phyloP scores from a whole-genome alignment of 2,113 vertebrate genomes.

The Pachyramphus minor region DNA sequence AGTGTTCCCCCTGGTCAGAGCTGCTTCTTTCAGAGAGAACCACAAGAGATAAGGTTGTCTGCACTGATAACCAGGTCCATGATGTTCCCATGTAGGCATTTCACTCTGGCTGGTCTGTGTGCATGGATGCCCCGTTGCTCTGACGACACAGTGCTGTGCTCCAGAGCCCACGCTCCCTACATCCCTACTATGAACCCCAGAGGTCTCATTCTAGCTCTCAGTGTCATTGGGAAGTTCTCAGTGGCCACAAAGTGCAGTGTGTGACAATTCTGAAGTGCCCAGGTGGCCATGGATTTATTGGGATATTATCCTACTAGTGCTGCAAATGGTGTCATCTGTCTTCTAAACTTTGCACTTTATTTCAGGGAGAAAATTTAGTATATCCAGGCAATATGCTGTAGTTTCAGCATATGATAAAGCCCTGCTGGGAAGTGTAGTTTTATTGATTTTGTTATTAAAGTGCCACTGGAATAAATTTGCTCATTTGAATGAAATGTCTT shows the following conservation, averaged over 20 bases:
- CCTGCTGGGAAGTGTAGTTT: slow-evolving; percentile 53
- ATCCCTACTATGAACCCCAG: rapidly evolving
- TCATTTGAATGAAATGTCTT: slow-evolving; percentile 63
- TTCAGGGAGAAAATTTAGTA: slow-evolving; percentile 37
- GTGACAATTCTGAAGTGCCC: neutral
- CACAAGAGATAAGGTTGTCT: neutral
- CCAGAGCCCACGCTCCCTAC: neutral
- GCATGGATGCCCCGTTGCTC: rapidly evolving
- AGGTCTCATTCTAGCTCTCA: neutral
- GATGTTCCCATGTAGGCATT: rapidly evolving
- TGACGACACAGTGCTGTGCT: neutral
- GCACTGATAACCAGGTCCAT: rapidly evolving
- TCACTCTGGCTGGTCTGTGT: neutral
- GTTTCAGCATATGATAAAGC: slow-evolving; percentile 57
- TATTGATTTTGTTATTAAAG: slow-evolving; percentile 63
- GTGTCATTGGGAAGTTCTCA: neutral
- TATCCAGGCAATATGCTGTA: slow-evolving; percentile 23
- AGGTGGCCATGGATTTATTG: slow-evolving; percentile 41
- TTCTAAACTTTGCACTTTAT: slow-evolving; percentile 60
- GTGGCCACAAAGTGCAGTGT: neutral
- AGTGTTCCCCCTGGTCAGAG: neutral
- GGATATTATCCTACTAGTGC: slow-evolving; percentile 11
- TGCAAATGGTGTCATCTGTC: slow-evolving; percentile 41
- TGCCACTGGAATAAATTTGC: slow-evolving; percentile 62
- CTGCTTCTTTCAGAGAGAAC: rapidly evolving